Conservation (phyloP, 1,140 invertebrate species). For the Drosophila obscura region DNA sequence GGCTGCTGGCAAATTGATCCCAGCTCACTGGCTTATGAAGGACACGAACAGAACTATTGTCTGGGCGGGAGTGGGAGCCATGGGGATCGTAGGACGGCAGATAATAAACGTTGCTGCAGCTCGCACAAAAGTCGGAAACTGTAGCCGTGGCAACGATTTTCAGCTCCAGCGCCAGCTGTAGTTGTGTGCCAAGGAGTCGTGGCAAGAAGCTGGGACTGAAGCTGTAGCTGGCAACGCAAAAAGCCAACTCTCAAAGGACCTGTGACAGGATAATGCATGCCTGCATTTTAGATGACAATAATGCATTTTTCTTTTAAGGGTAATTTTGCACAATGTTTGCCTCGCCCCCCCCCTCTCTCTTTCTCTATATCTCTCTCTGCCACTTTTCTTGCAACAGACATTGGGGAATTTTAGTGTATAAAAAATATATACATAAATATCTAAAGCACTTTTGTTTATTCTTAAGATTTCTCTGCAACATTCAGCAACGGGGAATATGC, state of each 20-base stretch:
- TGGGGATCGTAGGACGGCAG: constrained; percentile 7
- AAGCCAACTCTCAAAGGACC: constrained; percentile 80
- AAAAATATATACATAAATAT: constrained; percentile 42
- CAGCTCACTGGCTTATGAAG: constrained; percentile 79
- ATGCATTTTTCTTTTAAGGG: constrained; percentile 83
- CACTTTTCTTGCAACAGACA: constrained; percentile 15
- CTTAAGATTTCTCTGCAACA: constrained; percentile 41
- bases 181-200: too few relatives aligned
- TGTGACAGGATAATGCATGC: constrained; percentile 83
- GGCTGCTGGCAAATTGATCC: constrained; percentile 80
- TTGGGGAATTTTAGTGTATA: constrained; percentile 72
- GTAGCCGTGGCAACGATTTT: not conserved
- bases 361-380: constrained; percentile 1
- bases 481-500: not conserved
- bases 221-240: constrained; percentile 54
- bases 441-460: constrained; percentile 67
- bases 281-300: constrained; percentile 84
- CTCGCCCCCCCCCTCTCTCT: not conserved
- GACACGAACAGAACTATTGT: constrained; percentile 55
- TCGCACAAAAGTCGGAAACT: constrained; percentile 17
- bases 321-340: constrained; percentile 80
- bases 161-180: too few relatives aligned
- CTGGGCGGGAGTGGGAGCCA: not conserved
- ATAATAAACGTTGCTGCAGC: constrained; percentile 70
- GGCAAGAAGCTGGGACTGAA: constrained; percentile 28